Evolutionary conservation across 30 jellyfish, hydroid and myxozoan species (phyloP).

Genomic region (Mastigias papua): DNA sequence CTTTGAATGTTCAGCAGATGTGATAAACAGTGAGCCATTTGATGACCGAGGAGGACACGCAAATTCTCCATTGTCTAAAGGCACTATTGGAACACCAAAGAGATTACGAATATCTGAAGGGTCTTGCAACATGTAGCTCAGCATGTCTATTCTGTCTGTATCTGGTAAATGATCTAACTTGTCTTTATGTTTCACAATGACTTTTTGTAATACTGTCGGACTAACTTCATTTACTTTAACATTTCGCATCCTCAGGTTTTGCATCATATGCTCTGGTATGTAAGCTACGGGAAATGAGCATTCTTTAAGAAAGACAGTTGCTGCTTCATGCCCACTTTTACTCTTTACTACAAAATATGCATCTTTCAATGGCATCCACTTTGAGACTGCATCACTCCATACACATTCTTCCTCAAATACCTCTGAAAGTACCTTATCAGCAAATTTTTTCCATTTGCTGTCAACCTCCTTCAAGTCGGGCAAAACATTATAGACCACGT

Average conservation of each 20-base stretch:
- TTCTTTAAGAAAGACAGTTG: constrained; percentile 10
- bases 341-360: constrained; percentile 7
- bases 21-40: not conserved
- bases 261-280: constrained; percentile 55
- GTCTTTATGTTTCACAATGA: not conserved
- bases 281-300: not conserved
- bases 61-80: constrained; percentile 31
- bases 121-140: constrained; percentile 1
- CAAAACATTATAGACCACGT: constrained; percentile 40
- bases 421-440: constrained; percentile 11
- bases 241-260: not conserved
- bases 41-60: not conserved
- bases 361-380: constrained; percentile 23
- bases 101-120: constrained; percentile 12
- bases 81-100: constrained; percentile 32
- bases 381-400: constrained; percentile 36
- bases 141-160: constrained; percentile 14
- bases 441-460: constrained; percentile 65
- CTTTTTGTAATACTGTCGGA: constrained; percentile 4
- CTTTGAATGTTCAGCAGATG: not conserved
- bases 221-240: not conserved
- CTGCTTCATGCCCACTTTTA: constrained; percentile 24
- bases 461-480: constrained; percentile 70
- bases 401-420: constrained; percentile 18
- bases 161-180: not conserved